Percentiles rank a stretch among this genome's conserved stretches.
Conservation (phyloP, 2,888 invertebrate genomes). For the Drosophila falleni region DNA sequence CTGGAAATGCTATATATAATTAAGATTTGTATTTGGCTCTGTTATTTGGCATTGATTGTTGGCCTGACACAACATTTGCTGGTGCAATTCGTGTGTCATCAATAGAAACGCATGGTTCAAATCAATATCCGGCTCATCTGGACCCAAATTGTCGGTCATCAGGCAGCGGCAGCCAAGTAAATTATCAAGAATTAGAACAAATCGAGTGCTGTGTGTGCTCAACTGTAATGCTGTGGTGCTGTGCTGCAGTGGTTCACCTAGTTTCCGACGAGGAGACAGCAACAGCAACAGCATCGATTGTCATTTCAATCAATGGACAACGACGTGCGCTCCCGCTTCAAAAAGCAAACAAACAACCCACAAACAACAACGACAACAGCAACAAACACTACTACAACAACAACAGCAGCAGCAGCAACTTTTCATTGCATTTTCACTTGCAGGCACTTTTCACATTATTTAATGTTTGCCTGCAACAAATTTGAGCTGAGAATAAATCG, state of each 20-base stretch:
- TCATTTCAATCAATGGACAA: constrained; percentile 75
- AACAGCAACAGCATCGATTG: constrained; percentile 59
- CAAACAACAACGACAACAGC: constrained; percentile 49
- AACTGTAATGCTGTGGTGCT: constrained; percentile 11
- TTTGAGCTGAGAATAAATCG: constrained; percentile 41
- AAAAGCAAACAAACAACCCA: constrained; percentile 52
- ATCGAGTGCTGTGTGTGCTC: constrained; percentile 23
- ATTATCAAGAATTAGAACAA: constrained; percentile 76
- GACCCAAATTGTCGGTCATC: constrained; percentile 64
- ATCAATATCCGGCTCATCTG: constrained; percentile 69
- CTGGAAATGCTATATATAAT: neutral
- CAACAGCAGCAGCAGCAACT: constrained; percentile 43
- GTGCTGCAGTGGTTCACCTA: constrained; percentile 73
- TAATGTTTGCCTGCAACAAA: constrained; percentile 62
- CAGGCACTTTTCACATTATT: constrained; percentile 76
- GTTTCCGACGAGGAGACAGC: constrained; percentile 58
- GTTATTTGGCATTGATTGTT: constrained; percentile 42
- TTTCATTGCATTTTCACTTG: constrained; percentile 80
- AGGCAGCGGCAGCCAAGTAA: constrained; percentile 55
- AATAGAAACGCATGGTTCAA: constrained; percentile 22
- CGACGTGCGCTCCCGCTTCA: constrained; percentile 45
- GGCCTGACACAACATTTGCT: constrained; percentile 12
- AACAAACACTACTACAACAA: constrained; percentile 13
- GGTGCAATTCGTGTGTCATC: constrained; percentile 23
- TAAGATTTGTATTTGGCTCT: constrained; percentile 1